phyloP scores from a whole-genome alignment of 2,888 invertebrate genomes.

The Dryomyza anilis region DNA sequence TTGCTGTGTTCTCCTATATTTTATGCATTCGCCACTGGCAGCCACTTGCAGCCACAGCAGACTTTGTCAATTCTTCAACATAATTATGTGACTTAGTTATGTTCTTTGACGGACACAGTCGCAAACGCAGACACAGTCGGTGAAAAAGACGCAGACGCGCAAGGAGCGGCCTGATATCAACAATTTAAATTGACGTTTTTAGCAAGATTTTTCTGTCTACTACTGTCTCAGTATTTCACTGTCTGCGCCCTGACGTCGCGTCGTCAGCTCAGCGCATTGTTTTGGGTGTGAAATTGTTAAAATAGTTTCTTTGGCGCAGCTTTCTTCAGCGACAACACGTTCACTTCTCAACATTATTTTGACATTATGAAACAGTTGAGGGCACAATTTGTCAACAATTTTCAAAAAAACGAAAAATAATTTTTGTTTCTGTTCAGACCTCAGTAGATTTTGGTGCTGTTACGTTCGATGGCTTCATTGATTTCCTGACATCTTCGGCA shows the following conservation, averaged over 20 bases:
- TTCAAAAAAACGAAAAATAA: too few species aligned
- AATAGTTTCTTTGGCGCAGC: conserved; percentile 5
- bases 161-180: conserved; percentile 15
- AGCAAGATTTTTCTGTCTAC: conserved; percentile 7
- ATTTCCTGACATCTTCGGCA: neutral
- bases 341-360: neutral
- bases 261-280: neutral
- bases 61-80: conserved; percentile 37
- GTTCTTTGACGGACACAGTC: too few species aligned
- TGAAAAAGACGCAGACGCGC: neutral
- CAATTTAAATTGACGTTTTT: conserved; percentile 3
- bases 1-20: neutral
- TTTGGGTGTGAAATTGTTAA: conserved; percentile 18
- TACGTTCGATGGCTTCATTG: conserved; percentile 11
- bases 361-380: conserved; percentile 1
- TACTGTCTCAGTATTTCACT: neutral
- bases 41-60: too few species aligned
- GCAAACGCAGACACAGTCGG: too few species aligned
- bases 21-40: neutral
- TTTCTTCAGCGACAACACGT: neutral
- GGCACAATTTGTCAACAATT: conserved; percentile 20
- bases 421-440: neutral
- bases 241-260: neutral
- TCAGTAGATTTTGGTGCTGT: neutral
- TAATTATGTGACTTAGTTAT: conserved; percentile 37